Base-by-base conservation (phyloP, 2,888 invertebrate species). In the Sinopyrophorus schimmeli region DNA sequence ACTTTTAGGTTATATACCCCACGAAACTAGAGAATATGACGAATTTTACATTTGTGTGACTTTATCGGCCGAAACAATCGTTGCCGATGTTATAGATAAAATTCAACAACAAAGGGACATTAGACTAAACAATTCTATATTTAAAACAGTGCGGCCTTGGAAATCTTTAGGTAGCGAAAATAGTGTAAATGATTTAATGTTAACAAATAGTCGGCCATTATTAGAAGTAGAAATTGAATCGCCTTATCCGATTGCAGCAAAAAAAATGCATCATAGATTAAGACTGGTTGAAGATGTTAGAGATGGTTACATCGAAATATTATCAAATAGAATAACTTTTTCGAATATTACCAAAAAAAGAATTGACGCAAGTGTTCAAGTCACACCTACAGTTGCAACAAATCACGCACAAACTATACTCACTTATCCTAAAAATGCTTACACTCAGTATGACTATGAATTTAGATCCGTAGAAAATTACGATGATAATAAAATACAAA, bases 11-110 rank as follows among this genome's bases (percentile, higher is more conserved):
- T 88, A 85, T 61, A 80, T 84, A 2, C 80, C 82, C 0, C 79
- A 82, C 37, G 79, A 82, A 56, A 75, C 78, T 0, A 76, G 76
- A 6, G 79, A 81, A 38, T 72, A 76, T 3, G 86, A 84, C 58
- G 84, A 86, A 37, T 89, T 86, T 65, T 82, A 86, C 51, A 71
- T 88, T 17, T 88, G 84, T 54, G 70, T 81, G 3, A 84, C 81
- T 1, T 68, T 68, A 50, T 75, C 76, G 53, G 76, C 82, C 0
- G 77, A 76, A 39, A 80, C 81, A 37, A 59, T 66, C 14, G 77
- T 81, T 0, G 61, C 73, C 31, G 67, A 68, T 4, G 71, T 80
- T 43, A 78, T 84, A 9, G 77, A 74, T 62, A 76, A 80, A 32
- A 77, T 82, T 58, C 78, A 80, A 60, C 77, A 74, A 60, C 80